Evolutionary conservation across 2,113 vertebrate species (phyloP).

Genomic region (Atherinomorus stipes): DNA sequence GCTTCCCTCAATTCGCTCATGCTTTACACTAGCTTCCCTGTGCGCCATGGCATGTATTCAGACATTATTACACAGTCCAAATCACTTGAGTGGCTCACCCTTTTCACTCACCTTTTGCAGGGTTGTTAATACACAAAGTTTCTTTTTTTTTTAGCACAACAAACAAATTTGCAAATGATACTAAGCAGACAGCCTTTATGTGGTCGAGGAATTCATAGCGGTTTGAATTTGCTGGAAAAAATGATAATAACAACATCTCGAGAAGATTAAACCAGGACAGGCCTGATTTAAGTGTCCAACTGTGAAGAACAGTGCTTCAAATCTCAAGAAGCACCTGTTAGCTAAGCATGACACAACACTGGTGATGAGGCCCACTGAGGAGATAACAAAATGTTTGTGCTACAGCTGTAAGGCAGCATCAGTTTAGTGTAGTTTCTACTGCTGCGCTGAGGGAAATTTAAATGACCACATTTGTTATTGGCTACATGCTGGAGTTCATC

Average conservation of each 20-base stretch:
- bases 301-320: background rate
- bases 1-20: slow-evolving; percentile 61
- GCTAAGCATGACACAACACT: background rate
- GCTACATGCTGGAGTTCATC: background rate
- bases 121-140: slow-evolving; percentile 48
- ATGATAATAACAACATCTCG: background rate
- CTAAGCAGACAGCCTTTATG: background rate
- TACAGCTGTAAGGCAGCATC: background rate
- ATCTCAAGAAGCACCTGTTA: background rate
- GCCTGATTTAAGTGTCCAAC: background rate
- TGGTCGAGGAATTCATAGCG: background rate
- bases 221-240: background rate
- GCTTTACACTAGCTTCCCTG: slow-evolving; percentile 71
- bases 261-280: background rate
- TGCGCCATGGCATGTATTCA: slow-evolving; percentile 66
- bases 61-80: slow-evolving; percentile 67
- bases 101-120: slow-evolving; percentile 52
- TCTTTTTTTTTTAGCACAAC: background rate
- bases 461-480: background rate
- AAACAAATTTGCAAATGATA: too few species aligned
- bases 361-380: background rate
- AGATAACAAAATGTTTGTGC: background rate
- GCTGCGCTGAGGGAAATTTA: background rate
- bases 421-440: background rate
- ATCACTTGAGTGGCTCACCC: slow-evolving; percentile 61